Evolutionary conservation across 2,888 invertebrate species (phyloP), one percentile per base, ranked within the genome.

Genomic region (Apodemia hepburni): DNA sequence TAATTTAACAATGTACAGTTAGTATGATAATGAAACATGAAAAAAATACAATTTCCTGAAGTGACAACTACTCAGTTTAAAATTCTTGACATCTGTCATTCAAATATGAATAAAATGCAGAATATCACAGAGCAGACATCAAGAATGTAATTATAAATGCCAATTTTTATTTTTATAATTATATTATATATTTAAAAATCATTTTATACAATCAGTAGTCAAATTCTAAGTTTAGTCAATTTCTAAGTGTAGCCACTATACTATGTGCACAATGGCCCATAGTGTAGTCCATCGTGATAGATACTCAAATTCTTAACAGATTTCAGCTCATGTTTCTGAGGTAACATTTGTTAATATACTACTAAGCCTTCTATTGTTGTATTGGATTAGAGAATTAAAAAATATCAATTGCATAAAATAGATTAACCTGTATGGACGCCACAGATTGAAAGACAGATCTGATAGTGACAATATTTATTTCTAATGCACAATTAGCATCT

Each of bases 361-460:
- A 51, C 15, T 54, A 18, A 54, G 27, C 22, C 22, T 54, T 12
- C 27, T 27, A 27, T 27, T 27, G 51, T 51, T 51, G 11, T 51
- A 51, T 51, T 51, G 51, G 51, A 22, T 51, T 51, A 51, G 22
- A 51, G 11, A 51, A 51, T 22, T 12, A 51, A 22, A 18, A 51
- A 12, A 51, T 22, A 22, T 22, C 38, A 38, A 38, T 72, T 75
- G 76, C 81, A 79, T 75, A 80, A 77, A 81, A 67, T 51, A 54
- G 27, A 54, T 54, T 5, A 54, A 54, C 54, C 54, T 27, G 54
- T 54, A 54, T 7, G 45, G 45, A 54, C 15, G 22, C 7, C 22
- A 54, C 54, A 54, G 54, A 27, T 54, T 54, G 54, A 54, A 27
- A 75, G 74, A 84, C 87, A 88, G 89, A 88, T 89, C 90, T 87